Conservation (phyloP, 2,888 invertebrate species). For the Cyclophora punctaria region DNA sequence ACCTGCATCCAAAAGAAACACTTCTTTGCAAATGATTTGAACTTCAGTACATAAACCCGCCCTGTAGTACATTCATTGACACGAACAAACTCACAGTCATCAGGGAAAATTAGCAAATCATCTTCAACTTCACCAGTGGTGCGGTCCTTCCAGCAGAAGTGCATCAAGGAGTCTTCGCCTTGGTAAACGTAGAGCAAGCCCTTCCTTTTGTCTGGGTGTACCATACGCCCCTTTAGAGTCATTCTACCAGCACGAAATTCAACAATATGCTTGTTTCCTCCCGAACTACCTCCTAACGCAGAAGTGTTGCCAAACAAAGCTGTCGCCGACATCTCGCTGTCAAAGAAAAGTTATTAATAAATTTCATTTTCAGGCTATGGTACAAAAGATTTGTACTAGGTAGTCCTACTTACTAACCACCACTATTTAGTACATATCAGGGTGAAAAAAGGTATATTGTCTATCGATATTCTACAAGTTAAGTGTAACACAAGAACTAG, state of each 20-base stretch:
- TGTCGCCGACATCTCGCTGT: slow-evolving; percentile 75
- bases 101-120: slow-evolving; percentile 98
- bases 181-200: slow-evolving; percentile 96
- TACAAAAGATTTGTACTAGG: too few relatives aligned
- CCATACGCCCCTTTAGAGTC: slow-evolving; percentile 94
- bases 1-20: slow-evolving; percentile 99
- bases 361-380: too few relatives aligned
- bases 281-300: slow-evolving; percentile 85
- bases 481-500: too few relatives aligned
- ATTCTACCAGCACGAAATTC: slow-evolving; percentile 98
- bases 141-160: slow-evolving; percentile 99
- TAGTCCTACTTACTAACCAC: too few relatives aligned
- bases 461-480: too few relatives aligned
- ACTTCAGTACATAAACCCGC: slow-evolving; percentile 95
- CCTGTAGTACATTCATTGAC: slow-evolving; percentile 97
- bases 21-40: slow-evolving; percentile 94
- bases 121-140: slow-evolving; percentile 94
- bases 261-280: slow-evolving; percentile 91
- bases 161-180: slow-evolving; percentile 97
- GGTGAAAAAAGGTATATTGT: too few relatives aligned
- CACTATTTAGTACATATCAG: too few relatives aligned
- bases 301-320: slow-evolving; percentile 85
- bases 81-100: slow-evolving; percentile 97
- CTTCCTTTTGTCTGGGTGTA: slow-evolving; percentile 95
- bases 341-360: too few relatives aligned